These are phyloP conservation scores for Zonotrichia leucophrys DNA, from an alignment of 2,113 vertebrate species.

Conservation along the genomic window DNA sequence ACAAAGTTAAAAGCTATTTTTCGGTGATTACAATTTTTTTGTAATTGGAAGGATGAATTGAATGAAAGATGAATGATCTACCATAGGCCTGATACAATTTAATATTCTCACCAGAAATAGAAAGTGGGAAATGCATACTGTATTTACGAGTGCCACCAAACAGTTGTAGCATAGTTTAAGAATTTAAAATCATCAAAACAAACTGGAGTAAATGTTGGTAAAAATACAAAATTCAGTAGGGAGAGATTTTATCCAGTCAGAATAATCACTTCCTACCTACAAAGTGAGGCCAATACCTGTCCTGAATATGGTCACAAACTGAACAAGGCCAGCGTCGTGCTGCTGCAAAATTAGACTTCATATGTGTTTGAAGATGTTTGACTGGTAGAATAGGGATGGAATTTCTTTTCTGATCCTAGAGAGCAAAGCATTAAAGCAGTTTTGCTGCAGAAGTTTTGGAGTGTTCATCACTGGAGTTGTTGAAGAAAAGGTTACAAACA, in stretches of 20 bases:
- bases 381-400: neutral
- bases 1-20: neutral
- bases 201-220: neutral
- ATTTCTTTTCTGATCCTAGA: neutral
- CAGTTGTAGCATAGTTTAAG: neutral
- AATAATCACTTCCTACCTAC: neutral
- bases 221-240: neutral
- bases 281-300: neutral
- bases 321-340: fast-evolving
- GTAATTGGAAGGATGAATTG: neutral
- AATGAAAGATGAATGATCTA: neutral
- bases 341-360: neutral
- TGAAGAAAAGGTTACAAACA: neutral
- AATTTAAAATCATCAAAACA: neutral
- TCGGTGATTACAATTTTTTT: neutral
- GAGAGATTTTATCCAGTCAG: neutral
- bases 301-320: neutral
- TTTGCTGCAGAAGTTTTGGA: neutral
- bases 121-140: neutral
- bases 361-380: neutral
- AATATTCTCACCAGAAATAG: neutral
- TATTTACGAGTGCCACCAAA: neutral
- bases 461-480: neutral
- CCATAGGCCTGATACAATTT: neutral
- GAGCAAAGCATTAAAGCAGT: neutral